phyloP scores from a whole-genome alignment of 1,140 invertebrate genomes.

The Lutraria rhynchaena region DNA sequence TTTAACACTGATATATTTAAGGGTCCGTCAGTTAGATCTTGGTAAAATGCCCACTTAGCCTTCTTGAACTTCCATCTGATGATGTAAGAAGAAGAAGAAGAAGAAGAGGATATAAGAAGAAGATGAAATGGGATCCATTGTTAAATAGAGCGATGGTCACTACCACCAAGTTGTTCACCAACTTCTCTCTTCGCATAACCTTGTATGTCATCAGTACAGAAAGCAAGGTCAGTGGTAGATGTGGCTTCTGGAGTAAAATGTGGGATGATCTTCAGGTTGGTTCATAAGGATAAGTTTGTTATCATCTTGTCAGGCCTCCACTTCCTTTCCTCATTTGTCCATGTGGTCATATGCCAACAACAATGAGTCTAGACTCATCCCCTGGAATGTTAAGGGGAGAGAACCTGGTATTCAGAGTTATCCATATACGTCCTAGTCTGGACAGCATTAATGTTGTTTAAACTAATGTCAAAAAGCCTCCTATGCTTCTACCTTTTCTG shows the following conservation, averaged over 20 bases:
- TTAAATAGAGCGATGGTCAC: constrained; percentile 29
- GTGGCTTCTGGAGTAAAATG: constrained; percentile 15
- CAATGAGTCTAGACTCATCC: too few relatives aligned
- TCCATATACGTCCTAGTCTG: too few relatives aligned
- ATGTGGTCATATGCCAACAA: constrained; percentile 19
- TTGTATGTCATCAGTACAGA: constrained; percentile 39
- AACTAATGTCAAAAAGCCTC: too few relatives aligned
- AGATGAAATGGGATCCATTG: not conserved
- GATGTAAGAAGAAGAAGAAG: too few relatives aligned
- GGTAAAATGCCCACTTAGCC: not conserved
- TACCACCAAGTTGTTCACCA: constrained; percentile 17
- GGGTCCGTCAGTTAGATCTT: not conserved
- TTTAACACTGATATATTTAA: not conserved
- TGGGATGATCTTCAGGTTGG: constrained; percentile 6
- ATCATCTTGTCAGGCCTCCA: constrained; percentile 32
- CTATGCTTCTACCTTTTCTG: too few relatives aligned
- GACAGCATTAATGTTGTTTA: too few relatives aligned
- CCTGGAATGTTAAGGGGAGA: too few relatives aligned
- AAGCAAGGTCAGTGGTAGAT: constrained; percentile 35
- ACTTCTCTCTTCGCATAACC: not conserved
- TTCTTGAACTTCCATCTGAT: constrained; percentile 43
- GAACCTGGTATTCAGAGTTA: too few relatives aligned
- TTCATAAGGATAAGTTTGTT: constrained; percentile 4
- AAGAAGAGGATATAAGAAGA: not conserved
- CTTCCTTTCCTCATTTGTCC: constrained; percentile 38